Percentiles rank a stretch among this genome's conserved stretches.
Evolutionary conservation across 2,797 vertebrate genomes (phyloP).

Genomic region (Thamnophis elegans): DNA sequence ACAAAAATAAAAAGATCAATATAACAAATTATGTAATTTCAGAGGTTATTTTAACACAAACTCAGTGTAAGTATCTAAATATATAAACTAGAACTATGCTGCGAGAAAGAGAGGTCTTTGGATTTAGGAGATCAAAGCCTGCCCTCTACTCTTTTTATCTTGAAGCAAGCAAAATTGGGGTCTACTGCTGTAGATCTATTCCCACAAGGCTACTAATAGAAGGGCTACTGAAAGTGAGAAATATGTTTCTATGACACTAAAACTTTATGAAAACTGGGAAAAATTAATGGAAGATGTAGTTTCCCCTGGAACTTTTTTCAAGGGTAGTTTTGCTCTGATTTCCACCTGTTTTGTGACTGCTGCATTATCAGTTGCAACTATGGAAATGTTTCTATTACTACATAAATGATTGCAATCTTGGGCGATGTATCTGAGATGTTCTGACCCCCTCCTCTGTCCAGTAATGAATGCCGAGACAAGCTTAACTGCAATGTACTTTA

Average conservation of each 20-base stretch:
- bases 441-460: no score
- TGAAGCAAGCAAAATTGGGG: not conserved
- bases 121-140: not conserved
- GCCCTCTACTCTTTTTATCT: not conserved
- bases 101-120: no score
- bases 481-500: no score
- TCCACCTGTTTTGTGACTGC: not conserved
- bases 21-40: not conserved
- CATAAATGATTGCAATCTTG: no score
- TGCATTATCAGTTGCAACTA: not conserved
- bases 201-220: not conserved
- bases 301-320: no score
- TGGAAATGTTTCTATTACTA: no score
- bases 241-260: not conserved
- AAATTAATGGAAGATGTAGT: not conserved
- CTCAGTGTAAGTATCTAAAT: no score
- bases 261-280: not conserved
- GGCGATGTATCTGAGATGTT: not conserved
- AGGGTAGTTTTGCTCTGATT: not conserved
- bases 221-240: not conserved
- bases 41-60: not conserved
- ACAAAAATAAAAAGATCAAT: not conserved
- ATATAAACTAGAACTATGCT: no score
- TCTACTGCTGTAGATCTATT: not conserved
- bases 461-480: no score